phyloP scores from a whole-genome alignment of 2,113 vertebrate species.

The Gymnarchus niloticus region DNA sequence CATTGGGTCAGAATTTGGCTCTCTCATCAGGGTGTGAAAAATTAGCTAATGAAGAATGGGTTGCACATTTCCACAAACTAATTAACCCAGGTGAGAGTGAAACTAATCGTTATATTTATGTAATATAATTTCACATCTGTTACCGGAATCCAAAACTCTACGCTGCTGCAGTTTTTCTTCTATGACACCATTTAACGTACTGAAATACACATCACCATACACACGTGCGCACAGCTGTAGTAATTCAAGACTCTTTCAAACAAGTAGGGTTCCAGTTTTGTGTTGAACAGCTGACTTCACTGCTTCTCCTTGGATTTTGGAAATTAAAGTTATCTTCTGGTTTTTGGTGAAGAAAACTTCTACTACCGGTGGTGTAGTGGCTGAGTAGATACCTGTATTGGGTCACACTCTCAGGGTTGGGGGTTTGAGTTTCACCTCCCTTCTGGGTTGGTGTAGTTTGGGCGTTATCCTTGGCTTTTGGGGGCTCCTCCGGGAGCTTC shows the following conservation, averaged over 20 bases:
- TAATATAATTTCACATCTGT: slow-evolving; percentile 98
- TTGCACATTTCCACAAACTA: slow-evolving; percentile 98
- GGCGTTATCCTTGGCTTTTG: background rate
- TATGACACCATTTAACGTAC: slow-evolving; percentile 39
- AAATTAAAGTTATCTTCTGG: no score
- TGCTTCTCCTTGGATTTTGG: background rate
- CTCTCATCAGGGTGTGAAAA: slow-evolving; percentile 95
- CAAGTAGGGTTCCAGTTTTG: no score
- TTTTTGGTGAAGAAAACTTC: no score
- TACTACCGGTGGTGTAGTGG: no score
- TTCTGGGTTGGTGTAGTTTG: background rate
- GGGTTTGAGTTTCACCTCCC: background rate
- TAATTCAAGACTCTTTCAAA: no score
- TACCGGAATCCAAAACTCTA: slow-evolving; percentile 71
- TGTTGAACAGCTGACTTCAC: background rate
- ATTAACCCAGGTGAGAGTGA: slow-evolving; percentile 97
- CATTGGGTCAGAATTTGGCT: slow-evolving; percentile 89
- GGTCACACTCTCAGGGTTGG: no score
- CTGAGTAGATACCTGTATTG: background rate
- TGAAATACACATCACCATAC: background rate
- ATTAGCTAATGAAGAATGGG: slow-evolving; percentile 98
- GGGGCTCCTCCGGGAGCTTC: no score
- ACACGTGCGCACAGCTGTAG: background rate
- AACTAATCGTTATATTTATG: slow-evolving; percentile 99
- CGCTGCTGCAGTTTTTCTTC: slow-evolving; percentile 59